Evolutionary conservation across 1,140 invertebrate species (phyloP), one percentile per base, ranked within the genome.

Genomic region (Bursaphelenchus mucronatus): DNA sequence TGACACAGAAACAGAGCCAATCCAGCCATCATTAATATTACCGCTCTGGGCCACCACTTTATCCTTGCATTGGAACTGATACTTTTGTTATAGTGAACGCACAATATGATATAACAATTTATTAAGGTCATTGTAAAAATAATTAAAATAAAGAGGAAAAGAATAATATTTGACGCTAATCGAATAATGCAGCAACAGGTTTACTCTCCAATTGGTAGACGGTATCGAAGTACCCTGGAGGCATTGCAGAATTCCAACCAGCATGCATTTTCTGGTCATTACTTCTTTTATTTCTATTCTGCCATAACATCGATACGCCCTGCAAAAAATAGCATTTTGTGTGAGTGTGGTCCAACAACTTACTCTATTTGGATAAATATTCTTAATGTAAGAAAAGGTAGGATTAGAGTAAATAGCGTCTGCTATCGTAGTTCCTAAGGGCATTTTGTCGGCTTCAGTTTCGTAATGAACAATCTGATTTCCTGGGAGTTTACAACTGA

Each of bases 391-490:
- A 11, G 62, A n/a, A 46, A 66, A 66, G 11, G 64, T 66, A 15
- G 64, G 64, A 45, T 66, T 66, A 7, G 41, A 66, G 8, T 44
- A 30, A 39, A 66, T 64, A 21, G 64, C 64, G 40, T 66, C 64
- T n/a, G 64, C 64, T n/a, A 66, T 66, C 41, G 64, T 41, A 13
- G 64, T 66, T 4, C 64, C 64, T 13, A 67, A n/a, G 15, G 64
- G 64, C 64, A 66, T 66, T 41, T 64, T 67, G 39, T 66, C 64
- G 54, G 64, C 64, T 41, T 66, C 64, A 1, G 64, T 67, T 50
- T 66, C 64, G 40, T 66, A 66, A 43, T 66, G 64, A 55, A 66
- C 64, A 46, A 66, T 64, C 11, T 44, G 59, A 47, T 61, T 13
- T 41, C 62, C 63, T 7, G 63, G 17, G 39, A 66, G 40, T 39